These are phyloP conservation scores for Micropoecilia bifurca DNA, from an alignment of 2,797 vertebrate genomes.

Conservation along the genomic window DNA sequence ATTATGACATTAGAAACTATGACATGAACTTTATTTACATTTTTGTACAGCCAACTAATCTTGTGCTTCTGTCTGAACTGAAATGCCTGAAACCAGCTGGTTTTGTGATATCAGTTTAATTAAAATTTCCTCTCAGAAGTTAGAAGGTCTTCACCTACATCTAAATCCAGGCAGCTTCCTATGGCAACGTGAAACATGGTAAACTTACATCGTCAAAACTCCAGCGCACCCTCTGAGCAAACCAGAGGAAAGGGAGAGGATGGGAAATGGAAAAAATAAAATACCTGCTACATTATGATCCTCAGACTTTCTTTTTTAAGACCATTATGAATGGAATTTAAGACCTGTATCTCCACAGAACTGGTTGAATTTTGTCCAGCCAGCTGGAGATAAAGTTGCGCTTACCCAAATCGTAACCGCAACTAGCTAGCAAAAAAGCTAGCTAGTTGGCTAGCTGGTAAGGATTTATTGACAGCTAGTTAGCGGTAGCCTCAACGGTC, in stretches of 20 bases:
- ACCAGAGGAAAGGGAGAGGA: conserved; percentile 11
- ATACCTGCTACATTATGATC: neutral
- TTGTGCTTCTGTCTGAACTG: neutral
- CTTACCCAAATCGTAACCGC: too few relatives aligned
- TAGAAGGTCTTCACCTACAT: neutral
- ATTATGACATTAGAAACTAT: neutral
- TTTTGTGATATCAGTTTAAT: neutral
- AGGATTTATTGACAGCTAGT: too few relatives aligned
- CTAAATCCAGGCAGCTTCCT: conserved; percentile 8
- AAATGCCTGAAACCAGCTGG: neutral
- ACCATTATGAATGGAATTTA: too few relatives aligned
- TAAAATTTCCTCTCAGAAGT: neutral
- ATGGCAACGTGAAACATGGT: neutral
- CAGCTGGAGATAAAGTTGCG: too few relatives aligned
- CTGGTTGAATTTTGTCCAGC: too few relatives aligned
- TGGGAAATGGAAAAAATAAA: conserved; percentile 6
- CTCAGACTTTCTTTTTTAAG: neutral
- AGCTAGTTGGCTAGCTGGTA: too few relatives aligned
- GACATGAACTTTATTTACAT: neutral
- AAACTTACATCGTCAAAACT: conserved; percentile 84
- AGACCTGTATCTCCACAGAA: too few relatives aligned
- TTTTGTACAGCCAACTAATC: neutral
- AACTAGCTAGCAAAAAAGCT: too few relatives aligned
- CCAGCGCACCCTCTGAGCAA: conserved; percentile 75
- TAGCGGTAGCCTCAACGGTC: too few relatives aligned